Evolutionary conservation across 2,797 vertebrate species (phyloP), one percentile per base, ranked within the genome.

Genomic region (Hylomyscus alleni): DNA sequence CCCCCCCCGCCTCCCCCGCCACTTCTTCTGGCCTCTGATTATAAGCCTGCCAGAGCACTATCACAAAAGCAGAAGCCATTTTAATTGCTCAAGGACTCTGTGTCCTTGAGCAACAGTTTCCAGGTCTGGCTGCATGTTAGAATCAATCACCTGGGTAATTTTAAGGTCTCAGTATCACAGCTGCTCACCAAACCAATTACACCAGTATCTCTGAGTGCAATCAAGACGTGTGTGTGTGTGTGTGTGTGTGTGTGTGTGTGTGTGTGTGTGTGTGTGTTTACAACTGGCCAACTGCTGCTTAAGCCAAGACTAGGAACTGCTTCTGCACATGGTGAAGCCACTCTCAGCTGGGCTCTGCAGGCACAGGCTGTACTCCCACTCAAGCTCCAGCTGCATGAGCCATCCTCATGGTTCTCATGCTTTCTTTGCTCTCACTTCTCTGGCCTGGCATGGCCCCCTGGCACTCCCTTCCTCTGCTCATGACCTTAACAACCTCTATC

Each of bases 161-260:
- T 91, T 75, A 92, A 93, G 72, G 52, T 37, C 62, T 81, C 50
- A 75, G 3, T 54, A 31, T 34, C 37, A 65, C 62, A 60, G 44
- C 24, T 56, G 60, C 83, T 86, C 15, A 14, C 44, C 75, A 52
- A 76, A 77, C 54, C 89, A 93, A 22, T 93, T 87, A 81, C 93
- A 86, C 69, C 40, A 24, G 52, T 73, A 62, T 93, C 82, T 73
- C 75, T 89, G 60, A 34, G 14, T 93, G 31, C 26, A 40, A 50
- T 29, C 9, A 34, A 37, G 34, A 72, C 5, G 31, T 17, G 65
- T n/a, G 31, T 69, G 65, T 34, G 65, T 69, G 65, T 72, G 34
- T 72, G 15, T n/a, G 14, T 69, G 34, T 69, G 34, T 69, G 34
- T 69, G 67, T 69, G 67, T 69, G 67, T 69, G 34, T 72, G 67